Evolutionary conservation across 2,113 vertebrate species (phyloP), one percentile per base, ranked within the genome.

Genomic region (Capreolus pygargus): DNA sequence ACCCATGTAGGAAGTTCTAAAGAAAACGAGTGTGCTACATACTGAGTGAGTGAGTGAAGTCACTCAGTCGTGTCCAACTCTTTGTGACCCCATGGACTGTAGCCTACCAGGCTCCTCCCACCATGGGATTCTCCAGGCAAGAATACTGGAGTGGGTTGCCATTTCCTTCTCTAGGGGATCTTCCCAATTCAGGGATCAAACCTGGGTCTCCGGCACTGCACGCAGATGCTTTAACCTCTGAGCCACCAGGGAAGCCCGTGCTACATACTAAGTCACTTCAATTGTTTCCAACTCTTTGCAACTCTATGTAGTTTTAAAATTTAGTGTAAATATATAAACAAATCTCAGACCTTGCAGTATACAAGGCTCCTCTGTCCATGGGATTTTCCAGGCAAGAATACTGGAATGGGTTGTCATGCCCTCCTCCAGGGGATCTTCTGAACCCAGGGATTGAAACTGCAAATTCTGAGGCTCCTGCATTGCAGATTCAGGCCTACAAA

Each of bases 241-340:
- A 50, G 12, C 47, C 47, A 50, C 47, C 47, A 50, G 47, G 47
- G 47, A 50, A 50, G 47, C 12, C 47, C 3, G 10, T 39, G 5
- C n/a, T 70, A 39, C 21, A 39, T 70, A 25, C 21, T 74, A 74
- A 74, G 36, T 39, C 67, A 74, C 67, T 74, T 39, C 36, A 13
- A 74, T 39, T 74, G 36, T 25, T 74, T 74, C n/a, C 0, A 3
- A 74, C 10, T 74, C 67, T 39, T 74, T 74, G 67, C n/a, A 74
- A 39, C 1, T 10, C 36, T 25, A 33, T 25, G 10, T 30, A 0
- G 33, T 70, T 74, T 92, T 16, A 97, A 97, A 98, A 93, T 92
- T 91, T 89, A 95, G 50, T 89, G 86, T 67, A 84, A 86, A 84
- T 79, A 64, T 85, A 43, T 79, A 86, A 91, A 45, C 25, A 86